Percentiles rank a stretch among this genome's conserved stretches.
These are phyloP conservation scores for Vireo griseus DNA, from an alignment of 2,797 vertebrate genomes.

Conservation along the genomic window DNA sequence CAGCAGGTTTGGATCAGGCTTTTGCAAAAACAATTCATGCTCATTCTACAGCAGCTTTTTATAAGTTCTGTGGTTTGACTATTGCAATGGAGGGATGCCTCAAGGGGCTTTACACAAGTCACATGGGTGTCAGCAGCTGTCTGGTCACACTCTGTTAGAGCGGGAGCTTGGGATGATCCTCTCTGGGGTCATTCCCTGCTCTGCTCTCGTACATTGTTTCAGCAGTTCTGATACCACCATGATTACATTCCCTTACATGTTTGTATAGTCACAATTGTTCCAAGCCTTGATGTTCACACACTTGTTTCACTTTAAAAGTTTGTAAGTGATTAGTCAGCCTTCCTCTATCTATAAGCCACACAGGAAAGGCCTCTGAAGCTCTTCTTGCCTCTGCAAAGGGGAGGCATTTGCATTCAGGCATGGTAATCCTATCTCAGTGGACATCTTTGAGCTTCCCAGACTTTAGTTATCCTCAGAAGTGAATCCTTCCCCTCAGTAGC, in stretches of 20 bases:
- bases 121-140: not conserved
- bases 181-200: not conserved
- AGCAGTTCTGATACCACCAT: not conserved
- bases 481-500: not conserved
- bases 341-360: not conserved
- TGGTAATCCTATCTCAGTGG: not conserved
- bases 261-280: not conserved
- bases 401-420: not conserved
- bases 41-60: not conserved
- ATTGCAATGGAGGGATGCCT: not conserved
- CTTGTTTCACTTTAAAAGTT: not conserved
- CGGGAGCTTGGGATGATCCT: not conserved
- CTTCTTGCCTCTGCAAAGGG: not conserved
- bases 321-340: not conserved
- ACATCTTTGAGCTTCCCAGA: not conserved
- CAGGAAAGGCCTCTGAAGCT: not conserved
- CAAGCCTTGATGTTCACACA: not conserved
- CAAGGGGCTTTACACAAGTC: not conserved
- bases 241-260: not conserved
- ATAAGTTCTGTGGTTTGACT: not conserved
- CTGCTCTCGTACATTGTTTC: not conserved
- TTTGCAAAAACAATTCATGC: not conserved
- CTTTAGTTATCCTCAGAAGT: fast-evolving
- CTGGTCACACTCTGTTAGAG: not conserved
- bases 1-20: not conserved